A percentile compares a stretch with the other conserved stretches of the same genome.
Evolutionary conservation across 2,797 vertebrate genomes (phyloP).

Genomic region (Spea hammondii): DNA sequence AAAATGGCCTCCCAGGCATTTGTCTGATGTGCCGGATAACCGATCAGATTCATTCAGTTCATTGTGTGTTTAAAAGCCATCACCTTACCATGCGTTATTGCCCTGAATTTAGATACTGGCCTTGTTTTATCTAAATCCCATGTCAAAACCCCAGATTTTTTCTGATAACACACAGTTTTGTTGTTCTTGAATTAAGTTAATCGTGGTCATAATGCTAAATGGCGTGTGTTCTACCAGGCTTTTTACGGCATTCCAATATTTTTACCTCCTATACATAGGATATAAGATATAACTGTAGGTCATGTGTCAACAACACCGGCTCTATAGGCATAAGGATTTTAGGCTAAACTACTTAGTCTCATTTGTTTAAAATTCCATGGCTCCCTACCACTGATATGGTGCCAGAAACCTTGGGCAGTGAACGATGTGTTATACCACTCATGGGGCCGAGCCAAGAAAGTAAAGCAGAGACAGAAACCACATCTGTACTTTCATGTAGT

Average conservation of each 20-base stretch:
- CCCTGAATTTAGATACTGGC: no score
- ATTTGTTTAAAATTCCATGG: constrained; percentile 36
- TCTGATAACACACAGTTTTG: no score
- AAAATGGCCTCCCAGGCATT: no score
- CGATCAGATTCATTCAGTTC: no score
- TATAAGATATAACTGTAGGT: background rate
- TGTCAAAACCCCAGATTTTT: no score
- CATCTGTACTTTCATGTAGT: constrained; percentile 21
- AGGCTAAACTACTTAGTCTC: constrained; percentile 6
- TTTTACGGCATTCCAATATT: background rate
- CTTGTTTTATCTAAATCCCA: no score
- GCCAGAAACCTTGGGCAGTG: constrained; percentile 28
- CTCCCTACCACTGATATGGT: constrained; percentile 18
- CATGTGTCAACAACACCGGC: constrained; percentile 1
- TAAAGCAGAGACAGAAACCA: constrained; percentile 14
- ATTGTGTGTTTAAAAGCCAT: no score
- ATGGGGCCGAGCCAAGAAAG: constrained; percentile 14
- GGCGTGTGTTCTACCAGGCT: background rate
- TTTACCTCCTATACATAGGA: background rate
- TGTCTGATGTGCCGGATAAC: no score
- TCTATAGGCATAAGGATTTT: constrained; percentile 14
- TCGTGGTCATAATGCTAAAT: no score
- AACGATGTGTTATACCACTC: constrained; percentile 27
- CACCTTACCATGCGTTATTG: no score
- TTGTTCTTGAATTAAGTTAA: no score